Conservation (phyloP, 1,140 invertebrate species). For the Elysia chlorotica region DNA sequence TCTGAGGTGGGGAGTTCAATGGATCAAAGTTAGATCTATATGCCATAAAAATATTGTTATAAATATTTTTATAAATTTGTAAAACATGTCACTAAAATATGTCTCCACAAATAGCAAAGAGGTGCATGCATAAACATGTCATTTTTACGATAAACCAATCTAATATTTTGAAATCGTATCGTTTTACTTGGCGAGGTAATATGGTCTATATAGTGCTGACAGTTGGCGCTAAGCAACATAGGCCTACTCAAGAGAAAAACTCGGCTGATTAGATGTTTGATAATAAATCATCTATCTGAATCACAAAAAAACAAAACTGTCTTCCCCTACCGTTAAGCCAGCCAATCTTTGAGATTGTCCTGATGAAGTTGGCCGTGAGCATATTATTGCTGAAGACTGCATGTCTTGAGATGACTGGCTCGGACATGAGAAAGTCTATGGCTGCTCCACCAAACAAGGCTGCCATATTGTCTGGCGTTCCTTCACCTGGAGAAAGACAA, state of each 20-base stretch:
- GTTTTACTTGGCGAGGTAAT: no score
- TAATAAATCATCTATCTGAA: neutral
- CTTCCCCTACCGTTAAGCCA: slow-evolving; percentile 42
- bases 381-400: slow-evolving; percentile 24
- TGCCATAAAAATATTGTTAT: neutral
- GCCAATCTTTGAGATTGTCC: slow-evolving; percentile 24
- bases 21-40: neutral
- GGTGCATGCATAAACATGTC: neutral
- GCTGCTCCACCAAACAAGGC: slow-evolving; percentile 36
- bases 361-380: slow-evolving; percentile 21
- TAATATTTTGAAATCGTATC: neutral
- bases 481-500: slow-evolving; percentile 26
- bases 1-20: neutral
- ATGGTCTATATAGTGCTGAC: no score
- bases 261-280: neutral
- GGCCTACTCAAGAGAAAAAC: neutral
- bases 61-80: neutral
- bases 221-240: no score
- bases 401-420: slow-evolving; percentile 33
- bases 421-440: slow-evolving; percentile 34
- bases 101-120: neutral
- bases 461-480: slow-evolving; percentile 33
- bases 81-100: neutral
- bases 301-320: slow-evolving; percentile 1
- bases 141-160: neutral